Evolutionary conservation across 2,888 invertebrate species (phyloP), one percentile per base, ranked within the genome.

Genomic region (Cephus rjabovi): DNA sequence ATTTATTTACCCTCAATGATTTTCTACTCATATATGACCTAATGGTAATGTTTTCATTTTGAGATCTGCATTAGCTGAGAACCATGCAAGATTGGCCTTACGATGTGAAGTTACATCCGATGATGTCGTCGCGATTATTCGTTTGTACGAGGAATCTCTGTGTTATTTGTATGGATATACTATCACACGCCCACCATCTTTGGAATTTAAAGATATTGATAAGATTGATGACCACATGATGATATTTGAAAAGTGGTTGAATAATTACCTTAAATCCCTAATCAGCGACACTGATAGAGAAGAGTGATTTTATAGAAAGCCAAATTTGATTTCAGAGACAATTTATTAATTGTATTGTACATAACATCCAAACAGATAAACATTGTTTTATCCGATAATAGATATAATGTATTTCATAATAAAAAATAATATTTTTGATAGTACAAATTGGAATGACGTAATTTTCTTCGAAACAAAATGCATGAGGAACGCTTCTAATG

Each of bases 51-150:
- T 73, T 73, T 71, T 79, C n/a, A 40, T 34, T 79, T 76, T 37
- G 79, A 90, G 90, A 77, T 87, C 88, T 4, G 81, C 86, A 11
- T 80, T 90, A 75, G 83, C 88, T 11, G 85, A 89, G 77, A 86
- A 86, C 30, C 89, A 89, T 80, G 89, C 90, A 9, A 82, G 87
- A 74, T 81, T 90, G 9, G 82, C 86, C 4, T 78, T 89, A 77
- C 83, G 86, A n/a, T 75, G 75, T 12, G 81, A 81, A 35, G 90
- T 87, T 56, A 84, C 81, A 12, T 80, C 79, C 69, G 87, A 86
- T 76, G 90, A 90, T 81, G 89, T 87, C 9, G 76, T 86, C 4
- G 85, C 86, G 30, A 88, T 88, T 73, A 82, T 86, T 75, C 85
- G 80, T 79, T 80, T 89, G 11, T 87, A 88, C 75, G 88, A 89